Evolutionary conservation across 2,113 vertebrate species (phyloP), one percentile per base, ranked within the genome.

Genomic region (Meriones unguiculatus): DNA sequence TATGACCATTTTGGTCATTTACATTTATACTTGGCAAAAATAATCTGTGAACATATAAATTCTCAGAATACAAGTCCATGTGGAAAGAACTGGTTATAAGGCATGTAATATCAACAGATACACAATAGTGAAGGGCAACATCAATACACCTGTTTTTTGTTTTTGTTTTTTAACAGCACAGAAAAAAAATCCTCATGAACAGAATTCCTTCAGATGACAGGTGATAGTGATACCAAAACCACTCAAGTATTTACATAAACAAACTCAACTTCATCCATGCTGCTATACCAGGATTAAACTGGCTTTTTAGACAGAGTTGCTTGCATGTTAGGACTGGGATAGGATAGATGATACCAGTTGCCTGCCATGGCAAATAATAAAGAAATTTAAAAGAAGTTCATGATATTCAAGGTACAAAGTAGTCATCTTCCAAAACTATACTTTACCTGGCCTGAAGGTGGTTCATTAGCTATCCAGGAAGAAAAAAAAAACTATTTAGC

Each of bases 241-340:
- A 1, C 59, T 97, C 96, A 96, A 95, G 75, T 96, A 91, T 95
- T 96, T 97, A 92, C 97, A 95, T 93, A 96, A 96, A 78, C 93
- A 97, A 97, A 96, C 94, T 95, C 96, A 95, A 96, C 95, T 97
- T 97, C 91, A 72, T 84, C 38, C 46, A 78, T 91, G 87, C 89
- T 96, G 70, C 85, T 95, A 72, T 57, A 91, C 96, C 87, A 14
- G 78, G 91, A 95, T 97, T 95, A 97, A 97, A 96, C 94, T 95
- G 91, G 93, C 72, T 95, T 35, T 52, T 96, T 54, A 75, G 94
- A 96, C 81, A 92, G 80, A 93, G 85, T 88, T 90, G 67, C 96
- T 97, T 96, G 82, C 80, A 85, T 62, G 93, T 97, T 97, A 94
- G 94, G 95, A 95, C 89, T 77, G 82, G 97, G 89, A 96, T 89